Conservation (phyloP, 2,888 invertebrate species). For the Melanchra persicariae region DNA sequence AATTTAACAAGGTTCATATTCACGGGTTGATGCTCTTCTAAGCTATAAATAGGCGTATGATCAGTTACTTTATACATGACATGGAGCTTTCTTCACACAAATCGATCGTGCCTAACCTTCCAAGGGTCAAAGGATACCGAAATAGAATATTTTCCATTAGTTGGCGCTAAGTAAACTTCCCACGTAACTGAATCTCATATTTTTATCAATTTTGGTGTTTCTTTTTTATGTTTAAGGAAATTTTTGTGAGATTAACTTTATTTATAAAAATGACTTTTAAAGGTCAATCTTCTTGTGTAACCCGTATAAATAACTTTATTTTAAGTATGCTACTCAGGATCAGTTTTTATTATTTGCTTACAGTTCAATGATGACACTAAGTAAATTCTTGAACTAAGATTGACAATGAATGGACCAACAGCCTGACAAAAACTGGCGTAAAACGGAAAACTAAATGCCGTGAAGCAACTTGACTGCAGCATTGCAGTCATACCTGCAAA, state of each 20-base stretch:
- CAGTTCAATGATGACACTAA: neutral
- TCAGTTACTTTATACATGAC: constrained; percentile 29
- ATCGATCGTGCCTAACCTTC: constrained; percentile 23
- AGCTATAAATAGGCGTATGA: constrained; percentile 29
- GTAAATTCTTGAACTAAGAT: neutral
- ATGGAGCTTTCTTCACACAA: constrained; percentile 20
- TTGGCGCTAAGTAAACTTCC: neutral
- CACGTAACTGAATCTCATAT: constrained; percentile 3
- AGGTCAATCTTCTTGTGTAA: neutral
- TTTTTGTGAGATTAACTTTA: constrained; percentile 6
- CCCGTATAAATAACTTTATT: neutral
- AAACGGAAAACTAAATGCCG: neutral
- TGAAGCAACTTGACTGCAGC: constrained; percentile 15
- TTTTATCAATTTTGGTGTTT: constrained; percentile 8
- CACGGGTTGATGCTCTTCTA: constrained; percentile 12
- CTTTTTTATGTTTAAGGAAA: neutral
- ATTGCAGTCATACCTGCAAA: neutral
- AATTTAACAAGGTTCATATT: constrained; percentile 16
- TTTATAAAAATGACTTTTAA: constrained; percentile 3
- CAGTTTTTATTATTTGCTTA: too few relatives aligned
- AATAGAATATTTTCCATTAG: constrained; percentile 41
- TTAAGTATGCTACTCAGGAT: neutral
- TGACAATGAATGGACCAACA: neutral
- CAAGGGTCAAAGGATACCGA: constrained; percentile 29
- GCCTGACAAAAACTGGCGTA: neutral